Evolutionary conservation across 1,140 invertebrate species (phyloP).

Genomic region (Apis cerana): DNA sequence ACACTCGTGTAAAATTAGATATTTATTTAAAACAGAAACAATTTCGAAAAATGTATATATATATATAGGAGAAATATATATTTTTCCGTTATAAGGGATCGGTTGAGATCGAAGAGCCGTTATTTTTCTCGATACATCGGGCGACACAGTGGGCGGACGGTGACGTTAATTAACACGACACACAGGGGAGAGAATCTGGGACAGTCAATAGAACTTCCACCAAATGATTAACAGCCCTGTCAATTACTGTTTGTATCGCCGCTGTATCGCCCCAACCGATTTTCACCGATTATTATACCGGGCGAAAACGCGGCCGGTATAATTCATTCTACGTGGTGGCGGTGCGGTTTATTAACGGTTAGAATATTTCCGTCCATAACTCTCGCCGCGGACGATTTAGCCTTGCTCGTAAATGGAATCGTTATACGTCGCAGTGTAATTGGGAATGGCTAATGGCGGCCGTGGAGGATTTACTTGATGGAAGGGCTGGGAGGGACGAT

Average conservation of each 20-base stretch:
- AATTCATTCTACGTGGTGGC: constrained; percentile 20
- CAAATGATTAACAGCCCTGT: constrained; percentile 72
- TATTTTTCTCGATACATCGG: constrained; percentile 22
- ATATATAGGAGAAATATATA: background rate
- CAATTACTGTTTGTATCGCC: constrained; percentile 65
- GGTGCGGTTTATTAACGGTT: constrained; percentile 39
- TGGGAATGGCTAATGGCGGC: too few relatives aligned
- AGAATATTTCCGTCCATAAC: constrained; percentile 36
- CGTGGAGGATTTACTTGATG: background rate
- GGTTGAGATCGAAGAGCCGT: background rate
- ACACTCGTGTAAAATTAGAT: too few relatives aligned
- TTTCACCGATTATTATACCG: constrained; percentile 65
- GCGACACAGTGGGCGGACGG: constrained; percentile 52
- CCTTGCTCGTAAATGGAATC: constrained; percentile 10
- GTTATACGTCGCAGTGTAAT: constrained; percentile 25
- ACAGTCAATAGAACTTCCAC: constrained; percentile 68
- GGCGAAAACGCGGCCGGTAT: constrained; percentile 33
- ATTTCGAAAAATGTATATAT: too few relatives aligned
- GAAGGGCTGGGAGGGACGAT: background rate
- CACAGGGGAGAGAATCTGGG: constrained; percentile 34
- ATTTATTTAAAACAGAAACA: too few relatives aligned
- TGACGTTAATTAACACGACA: constrained; percentile 69
- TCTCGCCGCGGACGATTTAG: constrained; percentile 21
- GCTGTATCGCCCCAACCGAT: constrained; percentile 54
- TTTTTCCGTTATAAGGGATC: too few relatives aligned